Conservation (phyloP, 2,113 vertebrate species). For the Prochilodus magdalenae region DNA sequence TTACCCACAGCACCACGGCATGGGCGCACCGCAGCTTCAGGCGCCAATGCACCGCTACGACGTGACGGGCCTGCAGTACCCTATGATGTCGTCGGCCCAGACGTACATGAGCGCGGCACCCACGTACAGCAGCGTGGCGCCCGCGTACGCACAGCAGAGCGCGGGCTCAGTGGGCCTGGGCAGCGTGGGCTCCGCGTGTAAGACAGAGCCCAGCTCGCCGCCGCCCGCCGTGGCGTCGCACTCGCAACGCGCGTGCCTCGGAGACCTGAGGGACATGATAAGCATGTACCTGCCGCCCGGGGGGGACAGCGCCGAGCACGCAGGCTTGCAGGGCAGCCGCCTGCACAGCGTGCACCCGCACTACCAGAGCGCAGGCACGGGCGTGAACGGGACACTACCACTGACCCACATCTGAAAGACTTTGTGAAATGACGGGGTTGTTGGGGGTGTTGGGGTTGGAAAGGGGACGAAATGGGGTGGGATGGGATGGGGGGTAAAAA, state of each 20-base stretch:
- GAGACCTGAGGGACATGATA: constrained; percentile 99
- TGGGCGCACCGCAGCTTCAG: constrained; percentile 93
- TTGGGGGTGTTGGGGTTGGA: neutral
- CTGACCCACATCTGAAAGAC: constrained; percentile 92
- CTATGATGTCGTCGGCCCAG: constrained; percentile 96
- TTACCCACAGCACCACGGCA: constrained; percentile 91
- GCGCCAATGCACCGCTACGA: constrained; percentile 97
- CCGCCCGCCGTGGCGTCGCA: constrained; percentile 94
- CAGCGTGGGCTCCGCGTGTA: constrained; percentile 91
- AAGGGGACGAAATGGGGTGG: neutral
- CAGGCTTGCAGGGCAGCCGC: constrained; percentile 87
- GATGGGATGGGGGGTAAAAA: constrained; percentile 5
- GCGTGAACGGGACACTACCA: constrained; percentile 94
- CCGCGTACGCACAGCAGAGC: constrained; percentile 89
- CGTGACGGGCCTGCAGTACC: constrained; percentile 95
- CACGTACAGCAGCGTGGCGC: constrained; percentile 90
- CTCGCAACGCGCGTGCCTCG: constrained; percentile 94
- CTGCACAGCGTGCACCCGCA: constrained; percentile 97
- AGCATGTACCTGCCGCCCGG: constrained; percentile 99
- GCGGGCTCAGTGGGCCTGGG: constrained; percentile 87
- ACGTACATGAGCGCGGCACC: constrained; percentile 93
- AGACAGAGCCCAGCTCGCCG: constrained; percentile 95
- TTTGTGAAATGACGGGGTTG: neutral
- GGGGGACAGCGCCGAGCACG: constrained; percentile 90
- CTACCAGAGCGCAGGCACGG: constrained; percentile 92